Percentiles rank a stretch among this genome's conserved stretches.
phyloP scores from a whole-genome alignment of 2,888 invertebrate genomes.

The Leucophora obtusa region DNA sequence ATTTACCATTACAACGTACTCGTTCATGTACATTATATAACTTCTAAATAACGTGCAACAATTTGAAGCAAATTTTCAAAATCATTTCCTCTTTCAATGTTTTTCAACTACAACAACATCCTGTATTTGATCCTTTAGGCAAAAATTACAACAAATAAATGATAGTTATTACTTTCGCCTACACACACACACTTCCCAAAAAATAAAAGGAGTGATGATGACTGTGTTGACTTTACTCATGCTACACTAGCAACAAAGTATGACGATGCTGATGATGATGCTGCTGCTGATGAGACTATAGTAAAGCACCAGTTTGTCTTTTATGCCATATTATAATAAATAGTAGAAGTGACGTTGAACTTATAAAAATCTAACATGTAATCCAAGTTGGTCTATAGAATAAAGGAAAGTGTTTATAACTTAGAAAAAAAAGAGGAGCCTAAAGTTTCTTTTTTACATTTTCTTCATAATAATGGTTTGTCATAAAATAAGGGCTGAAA shows the following conservation, averaged over 20 bases:
- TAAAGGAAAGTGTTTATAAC: constrained; percentile 15
- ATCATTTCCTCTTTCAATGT: constrained; percentile 28
- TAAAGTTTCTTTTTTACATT: background rate
- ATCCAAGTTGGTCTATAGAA: background rate
- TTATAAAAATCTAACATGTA: constrained; percentile 13
- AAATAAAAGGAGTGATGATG: constrained; percentile 26
- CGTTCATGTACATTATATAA: background rate
- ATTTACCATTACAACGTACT: background rate
- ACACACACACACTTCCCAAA: background rate
- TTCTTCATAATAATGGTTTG: constrained; percentile 11
- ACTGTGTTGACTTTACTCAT: background rate
- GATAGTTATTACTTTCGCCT: constrained; percentile 36
- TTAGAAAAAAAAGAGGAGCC: background rate
- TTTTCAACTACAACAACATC: constrained; percentile 3
- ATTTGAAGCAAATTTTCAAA: constrained; percentile 42
- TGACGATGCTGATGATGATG: background rate
- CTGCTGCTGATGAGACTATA: constrained; percentile 2
- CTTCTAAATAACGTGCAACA: constrained; percentile 34
- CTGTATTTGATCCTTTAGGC: constrained; percentile 32
- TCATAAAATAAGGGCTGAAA: constrained; percentile 32
- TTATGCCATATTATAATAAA: background rate
- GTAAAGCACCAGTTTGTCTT: background rate
- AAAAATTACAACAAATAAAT: constrained; percentile 40
- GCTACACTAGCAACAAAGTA: background rate
- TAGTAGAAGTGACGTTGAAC: constrained; percentile 25